Percentiles rank a stretch among this genome's conserved stretches.
Conservation (phyloP, 1,140 invertebrate genomes). For the Conus ventricosus region DNA sequence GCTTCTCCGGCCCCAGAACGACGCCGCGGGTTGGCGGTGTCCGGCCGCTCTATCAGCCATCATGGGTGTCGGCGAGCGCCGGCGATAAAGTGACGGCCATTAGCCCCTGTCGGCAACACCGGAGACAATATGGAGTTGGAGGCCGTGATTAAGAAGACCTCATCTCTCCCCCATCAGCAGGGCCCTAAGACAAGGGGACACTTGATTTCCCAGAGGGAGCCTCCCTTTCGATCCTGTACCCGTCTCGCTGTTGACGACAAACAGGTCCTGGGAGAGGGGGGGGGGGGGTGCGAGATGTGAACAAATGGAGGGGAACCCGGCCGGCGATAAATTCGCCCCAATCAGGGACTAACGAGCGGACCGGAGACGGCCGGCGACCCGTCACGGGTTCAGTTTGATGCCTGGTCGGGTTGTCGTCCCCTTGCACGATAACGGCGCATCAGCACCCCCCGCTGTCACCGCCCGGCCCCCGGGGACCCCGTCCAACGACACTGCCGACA, state of each 20-base stretch:
- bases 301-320: not conserved
- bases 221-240: not conserved
- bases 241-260: conserved; percentile 7
- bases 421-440: conserved; percentile 7
- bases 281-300: not conserved
- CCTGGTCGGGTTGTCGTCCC: not conserved
- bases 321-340: conserved; percentile 12
- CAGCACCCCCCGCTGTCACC: not conserved
- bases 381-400: not conserved
- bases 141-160: conserved; percentile 19
- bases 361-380: not conserved
- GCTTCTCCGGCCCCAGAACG: too few relatives aligned
- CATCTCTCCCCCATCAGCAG: conserved; percentile 1
- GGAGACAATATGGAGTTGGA: not conserved
- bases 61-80: too few relatives aligned
- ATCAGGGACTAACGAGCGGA: conserved; percentile 23
- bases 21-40: too few relatives aligned
- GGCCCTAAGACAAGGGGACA: conserved; percentile 7
- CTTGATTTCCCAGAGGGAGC: conserved; percentile 31
- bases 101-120: not conserved
- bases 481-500: not conserved
- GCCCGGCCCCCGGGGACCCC: not conserved
- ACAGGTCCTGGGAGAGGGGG: conserved; percentile 18
- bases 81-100: conserved; percentile 13
- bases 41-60: too few relatives aligned